Percentiles rank a stretch among this genome's conserved stretches.
phyloP scores from a whole-genome alignment of 64 coral and sea anemone genomes.

The Stichodactyla helianthus region DNA sequence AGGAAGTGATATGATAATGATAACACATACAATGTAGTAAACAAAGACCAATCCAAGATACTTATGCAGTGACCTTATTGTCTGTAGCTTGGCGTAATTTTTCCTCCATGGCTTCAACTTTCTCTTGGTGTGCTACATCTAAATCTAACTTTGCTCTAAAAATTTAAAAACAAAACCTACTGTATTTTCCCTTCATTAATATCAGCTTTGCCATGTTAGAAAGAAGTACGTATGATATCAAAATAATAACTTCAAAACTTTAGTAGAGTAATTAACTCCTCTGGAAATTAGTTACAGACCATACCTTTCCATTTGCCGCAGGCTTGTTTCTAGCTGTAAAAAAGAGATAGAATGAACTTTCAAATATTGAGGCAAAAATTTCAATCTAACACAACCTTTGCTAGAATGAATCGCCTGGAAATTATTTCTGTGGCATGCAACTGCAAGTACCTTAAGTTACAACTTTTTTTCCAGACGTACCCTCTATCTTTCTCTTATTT shows the following conservation, averaged over 20 bases:
- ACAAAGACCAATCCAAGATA: too few species aligned
- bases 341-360: background rate
- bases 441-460: too few species aligned
- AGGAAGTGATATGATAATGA: too few species aligned
- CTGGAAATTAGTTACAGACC: background rate
- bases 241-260: too few species aligned
- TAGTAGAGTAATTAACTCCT: too few species aligned
- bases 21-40: too few species aligned
- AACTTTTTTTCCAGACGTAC: too few species aligned
- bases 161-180: background rate
- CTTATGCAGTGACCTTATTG: constrained; percentile 3
- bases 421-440: too few species aligned
- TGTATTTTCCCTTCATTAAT: too few species aligned
- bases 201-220: too few species aligned
- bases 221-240: too few species aligned
- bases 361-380: background rate
- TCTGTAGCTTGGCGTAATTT: constrained; percentile 28
- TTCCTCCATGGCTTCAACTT: constrained; percentile 45
- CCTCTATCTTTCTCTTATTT: too few species aligned
- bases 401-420: background rate
- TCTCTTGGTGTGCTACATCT: constrained; percentile 1
- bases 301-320: constrained; percentile 59
- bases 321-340: constrained; percentile 36
- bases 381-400: background rate
- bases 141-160: constrained; percentile 26